Evolutionary conservation across 2,888 invertebrate genomes (phyloP), one percentile per base, ranked within the genome.

Genomic region (Drosophila kanekoi): DNA sequence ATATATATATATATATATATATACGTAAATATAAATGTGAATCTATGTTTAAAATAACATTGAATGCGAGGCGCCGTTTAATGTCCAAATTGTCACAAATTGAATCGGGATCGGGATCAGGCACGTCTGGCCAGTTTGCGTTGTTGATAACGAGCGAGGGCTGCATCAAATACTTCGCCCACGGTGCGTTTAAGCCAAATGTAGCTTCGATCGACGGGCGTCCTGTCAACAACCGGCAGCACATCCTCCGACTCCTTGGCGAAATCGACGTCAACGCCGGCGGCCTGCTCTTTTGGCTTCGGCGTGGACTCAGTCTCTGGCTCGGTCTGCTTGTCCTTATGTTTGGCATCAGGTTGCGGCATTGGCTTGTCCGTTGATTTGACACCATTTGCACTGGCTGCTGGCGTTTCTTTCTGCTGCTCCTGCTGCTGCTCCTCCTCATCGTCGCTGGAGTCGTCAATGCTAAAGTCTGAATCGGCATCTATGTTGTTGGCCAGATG

Each of bases 161-260:
- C 97, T 62, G 94, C 95, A 63, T 96, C 95, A 91, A 96, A 96
- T 3, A 95, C 94, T 52, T 94, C 94, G 8, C 96, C 97, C 14
- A 97, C 95, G 32, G 97, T 97, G 80, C 97, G 93, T 89, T 97
- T 97, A 86, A 95, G 95, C 96, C 97, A 97, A 85, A 97, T 95
- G 89, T 53, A 44, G 2, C 63, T 68, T 13, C 81, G 88, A 57
- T 83, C 88, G 8, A 82, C 49, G 5, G 68, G 48, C 1, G 69
- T 45, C 28, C 57, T 61, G 4, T 1, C 18, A 18, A 52, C 57
- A 6, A 58, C 65, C 20, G 18, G 43, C 16, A 62, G 61, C n/a
- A 45, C 52, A 1, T 49, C 47, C 23, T n/a, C 5, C 16, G 11
- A 13, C 32, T 59, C 44, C 14, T 58, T 44, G 4, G 1, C n/a